phyloP scores from a whole-genome alignment of 2,888 invertebrate genomes.

The Cylindroiulus punctatus region DNA sequence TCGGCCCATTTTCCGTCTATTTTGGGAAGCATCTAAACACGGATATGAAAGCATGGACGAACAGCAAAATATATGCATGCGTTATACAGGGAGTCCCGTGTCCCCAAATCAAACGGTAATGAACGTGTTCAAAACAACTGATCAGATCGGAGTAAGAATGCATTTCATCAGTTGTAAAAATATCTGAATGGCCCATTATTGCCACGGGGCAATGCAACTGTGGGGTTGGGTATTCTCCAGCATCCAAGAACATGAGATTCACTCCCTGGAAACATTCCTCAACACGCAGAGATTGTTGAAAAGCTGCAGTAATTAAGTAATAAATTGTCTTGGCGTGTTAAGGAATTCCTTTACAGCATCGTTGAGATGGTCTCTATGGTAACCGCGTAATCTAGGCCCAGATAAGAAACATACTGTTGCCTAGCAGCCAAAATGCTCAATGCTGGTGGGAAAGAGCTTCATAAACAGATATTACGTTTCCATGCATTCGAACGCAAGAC shows the following conservation, averaged over 20 bases:
- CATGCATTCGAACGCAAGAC: not conserved
- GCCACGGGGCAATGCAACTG: not conserved
- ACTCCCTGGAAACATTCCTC: not conserved
- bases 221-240: not conserved
- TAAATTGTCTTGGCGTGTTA: not conserved
- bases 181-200: not conserved
- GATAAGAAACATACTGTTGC: slow-evolving; percentile 8
- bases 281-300: not conserved
- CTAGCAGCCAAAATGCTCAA: slow-evolving; percentile 5
- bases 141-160: not conserved
- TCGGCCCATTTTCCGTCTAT: slow-evolving; percentile 6
- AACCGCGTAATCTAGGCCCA: not conserved
- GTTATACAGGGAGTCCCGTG: not conserved
- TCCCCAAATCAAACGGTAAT: not conserved
- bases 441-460: not conserved
- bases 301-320: slow-evolving; percentile 26
- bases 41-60: not conserved
- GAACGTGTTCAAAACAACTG: not conserved
- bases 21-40: not conserved
- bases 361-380: slow-evolving; percentile 4
- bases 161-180: not conserved
- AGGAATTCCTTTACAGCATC: slow-evolving; percentile 20
- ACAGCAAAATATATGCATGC: not conserved
- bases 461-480: slow-evolving; percentile 4
- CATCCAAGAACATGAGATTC: not conserved